These are phyloP conservation scores for Eupithecia inturbata DNA, from an alignment of 2,888 invertebrate genomes.

Conservation along the genomic window DNA sequence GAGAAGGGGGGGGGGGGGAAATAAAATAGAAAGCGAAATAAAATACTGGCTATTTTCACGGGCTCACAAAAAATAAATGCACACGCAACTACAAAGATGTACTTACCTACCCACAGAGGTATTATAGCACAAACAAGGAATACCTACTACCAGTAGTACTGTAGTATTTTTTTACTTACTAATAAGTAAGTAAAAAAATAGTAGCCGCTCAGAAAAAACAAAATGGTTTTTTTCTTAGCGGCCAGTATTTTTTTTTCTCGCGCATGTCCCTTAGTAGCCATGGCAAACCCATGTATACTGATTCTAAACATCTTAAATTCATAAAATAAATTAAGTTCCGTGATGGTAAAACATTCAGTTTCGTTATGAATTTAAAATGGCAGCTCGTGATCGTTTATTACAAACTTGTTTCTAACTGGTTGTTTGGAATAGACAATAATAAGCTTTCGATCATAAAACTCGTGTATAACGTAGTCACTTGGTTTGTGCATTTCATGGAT, in stretches of 20 bases:
- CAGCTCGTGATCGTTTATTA: conserved; percentile 21
- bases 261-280: no score
- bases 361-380: conserved; percentile 39
- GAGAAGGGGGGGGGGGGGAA: no score
- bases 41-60: background rate
- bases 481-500: background rate
- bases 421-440: conserved; percentile 3
- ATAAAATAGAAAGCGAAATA: background rate
- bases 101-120: no score
- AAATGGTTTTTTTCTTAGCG: no score
- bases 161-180: no score
- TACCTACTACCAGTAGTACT: no score
- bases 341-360: background rate
- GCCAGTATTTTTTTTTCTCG: no score
- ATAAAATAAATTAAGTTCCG: background rate
- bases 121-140: no score
- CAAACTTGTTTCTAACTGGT: conserved; percentile 10
- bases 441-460: conserved; percentile 4
- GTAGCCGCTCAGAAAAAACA: no score
- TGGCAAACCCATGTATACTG: background rate
- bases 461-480: background rate
- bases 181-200: no score
- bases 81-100: no score
- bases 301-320: background rate
- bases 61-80: no score